Base-by-base conservation (phyloP, 2,797 vertebrate species). In the Lindbergichthys nudifrons region DNA sequence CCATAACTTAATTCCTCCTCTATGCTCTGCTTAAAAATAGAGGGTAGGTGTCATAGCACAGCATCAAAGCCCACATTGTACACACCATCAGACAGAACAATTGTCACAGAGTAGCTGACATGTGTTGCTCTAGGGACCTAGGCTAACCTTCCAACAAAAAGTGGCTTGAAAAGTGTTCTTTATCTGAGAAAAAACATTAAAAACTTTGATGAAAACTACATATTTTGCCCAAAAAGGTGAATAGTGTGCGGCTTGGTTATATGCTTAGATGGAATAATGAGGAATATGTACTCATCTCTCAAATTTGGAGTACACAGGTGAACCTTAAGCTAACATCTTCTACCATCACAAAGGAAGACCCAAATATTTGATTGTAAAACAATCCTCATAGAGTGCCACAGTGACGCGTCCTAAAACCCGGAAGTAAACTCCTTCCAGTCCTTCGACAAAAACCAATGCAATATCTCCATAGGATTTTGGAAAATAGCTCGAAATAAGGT, bases 301-400 rank as follows among this genome's bases (percentile, higher is more conserved):
- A 63, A 14, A 45, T 57, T 21, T 59, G 42, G 12, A 59, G 56
- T 21, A 65, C 53, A 30, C 41, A 69, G 62, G 65, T 42, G 60
- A 73, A 36, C 45, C 61, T 36, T 39, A 58, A 61, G 62, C 43
- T 41, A 65, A 72, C 19, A 41, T 45, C 54, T 46, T 60, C 42
- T 54, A n/a, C 36, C 42, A 54, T 10, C 3, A 39, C 41, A 30
- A 16, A 53, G 46, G 53, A 23, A n/a, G 50, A 51, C 36, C n/a
- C 65, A 21, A 42, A 51, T 18, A 43, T 56, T 73, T n/a, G n/a
- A n/a, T n/a, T 56, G 43, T 19, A 45, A 21, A 52, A 59, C 57
- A 23, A 80, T 65, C 71, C 47, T 11, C 63, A 66, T 0, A 14
- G 21, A 21, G 32, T 36, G 32, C 26, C 26, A 5, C 4, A 26